Conservation (phyloP, 2,113 vertebrate species). For the Heterocephalus glaber region DNA sequence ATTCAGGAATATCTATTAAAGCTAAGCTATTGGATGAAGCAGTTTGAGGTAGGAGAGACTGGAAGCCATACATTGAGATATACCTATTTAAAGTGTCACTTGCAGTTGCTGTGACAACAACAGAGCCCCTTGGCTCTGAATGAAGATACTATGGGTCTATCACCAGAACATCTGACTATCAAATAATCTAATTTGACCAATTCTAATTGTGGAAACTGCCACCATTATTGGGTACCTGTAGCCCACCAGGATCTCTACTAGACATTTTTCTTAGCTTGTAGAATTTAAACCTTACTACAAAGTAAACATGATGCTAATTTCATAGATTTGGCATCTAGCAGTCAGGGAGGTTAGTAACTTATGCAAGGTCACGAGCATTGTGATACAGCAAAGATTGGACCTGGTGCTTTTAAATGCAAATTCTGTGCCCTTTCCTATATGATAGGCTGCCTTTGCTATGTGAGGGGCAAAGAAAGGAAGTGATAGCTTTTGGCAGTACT, state of each 20-base stretch:
- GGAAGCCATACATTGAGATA: slow-evolving; percentile 41
- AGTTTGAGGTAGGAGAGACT: slow-evolving; percentile 26
- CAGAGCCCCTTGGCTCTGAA: not conserved
- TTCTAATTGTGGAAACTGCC: slow-evolving; percentile 52
- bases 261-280: slow-evolving; percentile 51
- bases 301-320: slow-evolving; percentile 26
- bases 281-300: slow-evolving; percentile 43
- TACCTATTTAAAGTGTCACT: slow-evolving; percentile 36
- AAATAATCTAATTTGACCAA: slow-evolving; percentile 38
- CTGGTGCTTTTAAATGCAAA: not conserved
- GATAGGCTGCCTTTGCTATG: not conserved
- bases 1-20: slow-evolving; percentile 60
- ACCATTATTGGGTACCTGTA: slow-evolving; percentile 16
- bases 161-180: slow-evolving; percentile 38
- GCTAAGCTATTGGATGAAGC: slow-evolving; percentile 42
- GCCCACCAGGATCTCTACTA: not conserved
- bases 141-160: slow-evolving; percentile 21
- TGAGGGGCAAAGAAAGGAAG: not conserved
- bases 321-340: slow-evolving; percentile 40
- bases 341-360: slow-evolving; percentile 10
- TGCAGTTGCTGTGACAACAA: not conserved
- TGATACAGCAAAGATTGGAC: slow-evolving; percentile 4
- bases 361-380: not conserved
- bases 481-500: not conserved
- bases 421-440: not conserved